These are phyloP conservation scores for Macrotrachela quadricornifera DNA, from an alignment of 1,140 invertebrate species.

Conservation along the genomic window DNA sequence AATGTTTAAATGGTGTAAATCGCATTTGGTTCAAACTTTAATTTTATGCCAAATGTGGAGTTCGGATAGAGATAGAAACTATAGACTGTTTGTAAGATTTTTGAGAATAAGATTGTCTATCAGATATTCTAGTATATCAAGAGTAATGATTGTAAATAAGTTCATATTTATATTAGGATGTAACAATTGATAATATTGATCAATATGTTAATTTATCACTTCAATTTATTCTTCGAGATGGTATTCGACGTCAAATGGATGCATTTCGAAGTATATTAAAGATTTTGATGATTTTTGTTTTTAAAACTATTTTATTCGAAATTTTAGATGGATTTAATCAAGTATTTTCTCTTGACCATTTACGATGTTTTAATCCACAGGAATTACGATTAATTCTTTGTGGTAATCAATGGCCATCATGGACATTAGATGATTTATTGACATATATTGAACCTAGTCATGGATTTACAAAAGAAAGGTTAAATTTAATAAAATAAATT, in stretches of 20 bases:
- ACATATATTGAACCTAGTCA: conserved; percentile 94
- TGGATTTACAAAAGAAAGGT: conserved; percentile 88
- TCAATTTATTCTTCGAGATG: conserved; percentile 61
- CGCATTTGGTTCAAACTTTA: too few relatives aligned
- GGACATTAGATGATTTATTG: conserved; percentile 82
- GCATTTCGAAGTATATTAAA: conserved; percentile 42
- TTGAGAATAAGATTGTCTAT: too few relatives aligned
- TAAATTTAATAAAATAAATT: conserved; percentile 12
- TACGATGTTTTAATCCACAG: conserved; percentile 70
- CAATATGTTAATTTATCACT: conserved; percentile 67
- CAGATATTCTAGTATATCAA: too few relatives aligned
- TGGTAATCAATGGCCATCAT: conserved; percentile 82
- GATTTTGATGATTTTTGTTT: background rate
- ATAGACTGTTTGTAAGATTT: too few relatives aligned
- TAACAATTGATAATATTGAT: conserved; percentile 69
- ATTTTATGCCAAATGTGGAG: too few relatives aligned
- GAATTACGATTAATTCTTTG: conserved; percentile 43
- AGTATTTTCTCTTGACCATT: conserved; percentile 77
- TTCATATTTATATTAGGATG: conserved; percentile 15
- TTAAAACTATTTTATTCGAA: conserved; percentile 1
- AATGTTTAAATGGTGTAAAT: background rate
- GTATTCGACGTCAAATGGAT: conserved; percentile 66
- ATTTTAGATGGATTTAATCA: conserved; percentile 57
- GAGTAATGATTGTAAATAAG: too few relatives aligned
- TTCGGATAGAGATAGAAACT: too few relatives aligned